Base-by-base conservation (phyloP, 1,140 invertebrate species). In the Eumeta japonica region DNA sequence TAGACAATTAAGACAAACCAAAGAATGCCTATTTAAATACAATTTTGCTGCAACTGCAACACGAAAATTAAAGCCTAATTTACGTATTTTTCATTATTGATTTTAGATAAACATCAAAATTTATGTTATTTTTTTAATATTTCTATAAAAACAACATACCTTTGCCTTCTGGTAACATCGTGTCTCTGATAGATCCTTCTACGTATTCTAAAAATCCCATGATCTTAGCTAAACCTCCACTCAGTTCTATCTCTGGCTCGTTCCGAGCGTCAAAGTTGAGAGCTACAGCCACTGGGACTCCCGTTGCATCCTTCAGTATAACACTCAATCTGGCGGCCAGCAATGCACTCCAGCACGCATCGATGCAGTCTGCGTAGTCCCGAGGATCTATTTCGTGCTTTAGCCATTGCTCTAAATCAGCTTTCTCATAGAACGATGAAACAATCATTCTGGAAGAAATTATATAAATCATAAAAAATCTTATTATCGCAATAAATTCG, bases 381-480 rank as follows among this genome's bases (percentile, higher is more conserved):
- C 66, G 55, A 3, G 73, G 73, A 16, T 73, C 62, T 11, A 87
- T 82, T 16, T 82, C 79, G 10, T 81, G 81, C 37, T 81, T 81
- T 7, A 89, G 51, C 79, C 83, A 89, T 56, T 83, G 81, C 57
- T 92, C 89, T 44, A 93, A 57, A 55, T 92, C 89, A 0, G 88
- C 89, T 70, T 91, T 92, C 45, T 82, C 79, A 57, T 88, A 89
- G 58, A 92, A 92, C 64, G 89, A 90, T 5, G 82, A 81, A 1
- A 85, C 83, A 28, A 92, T 86, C 60, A 92, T 90, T 15, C 88
- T 91, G 56, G 5, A 52, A 46, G 15, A 11, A 17, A 40, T 20
- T 27, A 17, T 34, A 16, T 12, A 14, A 12, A 5, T 33, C 31
- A 7, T 14, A 12, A 3, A 33, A 5, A 14, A 16, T 16, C 13